phyloP scores from a whole-genome alignment of 2,888 invertebrate species.

The Tipula confusa region DNA sequence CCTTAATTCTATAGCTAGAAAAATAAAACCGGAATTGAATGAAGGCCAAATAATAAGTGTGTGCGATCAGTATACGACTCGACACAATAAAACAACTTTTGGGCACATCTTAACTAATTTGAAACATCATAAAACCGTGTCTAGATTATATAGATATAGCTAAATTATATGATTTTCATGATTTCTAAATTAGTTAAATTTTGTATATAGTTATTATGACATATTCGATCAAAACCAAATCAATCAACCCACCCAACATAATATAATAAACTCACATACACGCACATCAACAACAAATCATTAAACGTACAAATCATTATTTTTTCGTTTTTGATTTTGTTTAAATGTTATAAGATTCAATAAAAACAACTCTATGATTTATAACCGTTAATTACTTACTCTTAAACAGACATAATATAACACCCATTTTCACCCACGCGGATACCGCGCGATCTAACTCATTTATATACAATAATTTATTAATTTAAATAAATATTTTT shows the following conservation, averaged over 20 bases:
- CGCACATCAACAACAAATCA: not conserved
- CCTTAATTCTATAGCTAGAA: not conserved
- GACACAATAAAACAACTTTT: not conserved
- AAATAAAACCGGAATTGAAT: not conserved
- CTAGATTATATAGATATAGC: not conserved
- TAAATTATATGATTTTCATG: not conserved
- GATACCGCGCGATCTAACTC: not conserved
- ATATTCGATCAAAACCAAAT: not conserved
- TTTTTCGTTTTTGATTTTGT: not conserved
- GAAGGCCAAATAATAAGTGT: not conserved
- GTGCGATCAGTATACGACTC: not conserved
- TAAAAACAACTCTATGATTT: not conserved
- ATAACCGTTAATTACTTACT: slow-evolving; percentile 12
- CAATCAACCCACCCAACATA: not conserved
- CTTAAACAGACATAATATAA: not conserved
- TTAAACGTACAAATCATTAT: not conserved
- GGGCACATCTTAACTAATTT: not conserved
- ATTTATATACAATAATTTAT: not conserved
- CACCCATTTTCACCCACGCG: not conserved
- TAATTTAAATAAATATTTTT: not conserved
- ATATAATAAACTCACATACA: not conserved
- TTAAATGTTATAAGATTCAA: not conserved
- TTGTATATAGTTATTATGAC: not conserved
- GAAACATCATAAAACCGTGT: not conserved
- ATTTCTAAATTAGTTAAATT: not conserved